phyloP scores from a whole-genome alignment of 2,797 vertebrate species.

The Sebastiscus tertius region DNA sequence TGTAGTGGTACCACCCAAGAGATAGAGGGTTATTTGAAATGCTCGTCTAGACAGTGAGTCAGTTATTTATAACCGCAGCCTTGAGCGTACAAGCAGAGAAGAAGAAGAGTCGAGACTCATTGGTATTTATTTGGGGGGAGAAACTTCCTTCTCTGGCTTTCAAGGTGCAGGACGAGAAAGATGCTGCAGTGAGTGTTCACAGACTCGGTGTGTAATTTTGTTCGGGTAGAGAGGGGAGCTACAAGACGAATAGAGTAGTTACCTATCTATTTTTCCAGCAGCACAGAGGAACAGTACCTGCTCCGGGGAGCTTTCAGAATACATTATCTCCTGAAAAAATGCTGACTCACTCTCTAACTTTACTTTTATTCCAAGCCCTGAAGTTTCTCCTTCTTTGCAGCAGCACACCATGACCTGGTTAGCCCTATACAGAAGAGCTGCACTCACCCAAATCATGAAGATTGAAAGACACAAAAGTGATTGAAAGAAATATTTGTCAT shows the following conservation, averaged over 20 bases:
- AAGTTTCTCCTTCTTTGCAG: conserved; percentile 27
- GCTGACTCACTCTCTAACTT: conserved; percentile 60
- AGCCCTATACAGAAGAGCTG: neutral
- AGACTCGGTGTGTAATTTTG: neutral
- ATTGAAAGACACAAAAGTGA: conserved; percentile 5
- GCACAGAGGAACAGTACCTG: conserved; percentile 28
- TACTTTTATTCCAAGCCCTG: neutral
- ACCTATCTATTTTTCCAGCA: conserved; percentile 21
- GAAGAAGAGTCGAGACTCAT: conserved; percentile 7
- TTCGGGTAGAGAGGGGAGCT: neutral
- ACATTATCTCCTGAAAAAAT: conserved; percentile 55
- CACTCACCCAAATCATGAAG: neutral
- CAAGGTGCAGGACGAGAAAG: neutral
- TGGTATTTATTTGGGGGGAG: conserved; percentile 7
- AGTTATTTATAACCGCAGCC: conserved; percentile 52
- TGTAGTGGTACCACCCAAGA: conserved; percentile 20
- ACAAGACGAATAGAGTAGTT: neutral
- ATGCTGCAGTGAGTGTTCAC: neutral
- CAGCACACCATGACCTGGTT: conserved; percentile 46
- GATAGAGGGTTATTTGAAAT: conserved; percentile 30
- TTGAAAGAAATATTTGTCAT: neutral
- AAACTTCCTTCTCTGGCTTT: neutral
- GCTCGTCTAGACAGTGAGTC: conserved; percentile 47
- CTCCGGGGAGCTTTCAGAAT: conserved; percentile 45
- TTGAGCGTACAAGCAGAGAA: conserved; percentile 15